phyloP scores from a whole-genome alignment of 92 coral and sea anemone genomes.

The Phenganax stokvisi region DNA sequence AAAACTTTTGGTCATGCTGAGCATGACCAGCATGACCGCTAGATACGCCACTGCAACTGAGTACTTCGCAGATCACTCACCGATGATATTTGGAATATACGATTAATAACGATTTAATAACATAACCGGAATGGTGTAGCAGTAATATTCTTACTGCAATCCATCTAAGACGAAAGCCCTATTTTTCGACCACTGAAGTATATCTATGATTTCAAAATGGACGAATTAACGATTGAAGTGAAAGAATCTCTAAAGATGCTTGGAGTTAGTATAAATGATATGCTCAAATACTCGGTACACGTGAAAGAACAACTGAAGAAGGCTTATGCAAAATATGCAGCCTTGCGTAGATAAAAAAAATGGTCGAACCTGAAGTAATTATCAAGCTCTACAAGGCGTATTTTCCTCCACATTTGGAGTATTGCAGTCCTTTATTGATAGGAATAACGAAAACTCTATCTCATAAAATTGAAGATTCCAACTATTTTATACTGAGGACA shows the following conservation, averaged over 20 bases:
- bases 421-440: slow-evolving; percentile 36
- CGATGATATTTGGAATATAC: background rate
- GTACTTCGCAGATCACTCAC: slow-evolving; percentile 19
- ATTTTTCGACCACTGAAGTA: slow-evolving; percentile 32
- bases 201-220: slow-evolving; percentile 28
- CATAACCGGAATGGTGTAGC: slow-evolving; percentile 23
- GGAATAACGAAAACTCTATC: slow-evolving; percentile 33
- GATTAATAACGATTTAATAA: slow-evolving; percentile 6
- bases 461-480: slow-evolving; percentile 37
- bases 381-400: slow-evolving; percentile 28
- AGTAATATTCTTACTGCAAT: slow-evolving; percentile 25
- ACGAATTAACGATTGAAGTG: slow-evolving; percentile 30
- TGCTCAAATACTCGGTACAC: slow-evolving; percentile 24
- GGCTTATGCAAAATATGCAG: slow-evolving; percentile 43
- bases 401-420: slow-evolving; percentile 40
- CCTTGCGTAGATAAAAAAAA: slow-evolving; percentile 39
- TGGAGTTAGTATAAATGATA: slow-evolving; percentile 36
- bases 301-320: slow-evolving; percentile 34
- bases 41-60: background rate
- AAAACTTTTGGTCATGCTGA: too few species aligned
- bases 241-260: slow-evolving; percentile 33
- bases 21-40: too few species aligned
- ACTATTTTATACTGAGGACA: slow-evolving; percentile 45
- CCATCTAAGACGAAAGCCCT: slow-evolving; percentile 41
- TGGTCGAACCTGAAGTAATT: slow-evolving; percentile 37